A percentile compares a stretch with the other conserved stretches of the same genome.
These are phyloP conservation scores for Lypha dubia DNA, from an alignment of 2,888 invertebrate species.

Conservation along the genomic window DNA sequence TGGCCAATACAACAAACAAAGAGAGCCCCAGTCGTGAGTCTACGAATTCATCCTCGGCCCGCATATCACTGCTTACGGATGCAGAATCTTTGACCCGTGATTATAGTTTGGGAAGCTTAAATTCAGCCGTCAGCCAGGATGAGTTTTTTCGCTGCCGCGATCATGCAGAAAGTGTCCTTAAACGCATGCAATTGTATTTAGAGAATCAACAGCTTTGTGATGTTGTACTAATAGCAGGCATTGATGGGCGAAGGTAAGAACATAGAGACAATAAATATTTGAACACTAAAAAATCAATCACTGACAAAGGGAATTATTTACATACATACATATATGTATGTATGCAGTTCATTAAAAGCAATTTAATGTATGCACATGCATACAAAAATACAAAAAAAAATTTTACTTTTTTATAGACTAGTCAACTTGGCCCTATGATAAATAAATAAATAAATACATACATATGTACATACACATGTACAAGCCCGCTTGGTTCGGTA, in stretches of 20 bases:
- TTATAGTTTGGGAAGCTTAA: slow-evolving; percentile 87
- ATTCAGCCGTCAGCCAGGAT: slow-evolving; percentile 89
- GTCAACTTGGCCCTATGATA: no score
- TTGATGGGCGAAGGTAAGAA: slow-evolving; percentile 86
- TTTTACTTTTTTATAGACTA: no score
- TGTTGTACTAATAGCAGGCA: slow-evolving; percentile 92
- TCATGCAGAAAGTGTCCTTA: slow-evolving; percentile 92
- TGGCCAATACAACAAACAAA: slow-evolving; percentile 77
- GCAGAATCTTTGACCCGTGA: slow-evolving; percentile 86
- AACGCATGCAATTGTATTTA: slow-evolving; percentile 92
- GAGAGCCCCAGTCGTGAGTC: slow-evolving; percentile 83
- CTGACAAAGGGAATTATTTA: not conserved
- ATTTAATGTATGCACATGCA: no score
- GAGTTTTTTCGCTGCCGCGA: slow-evolving; percentile 90
- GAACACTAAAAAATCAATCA: not conserved
- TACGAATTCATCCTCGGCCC: slow-evolving; percentile 81
- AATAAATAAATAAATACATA: no score
- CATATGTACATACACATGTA: not conserved
- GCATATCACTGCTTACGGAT: slow-evolving; percentile 80
- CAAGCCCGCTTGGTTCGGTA: no score
- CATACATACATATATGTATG: not conserved
- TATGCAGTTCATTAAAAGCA: not conserved
- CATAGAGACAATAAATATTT: not conserved
- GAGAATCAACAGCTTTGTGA: slow-evolving; percentile 93
- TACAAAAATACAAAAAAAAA: no score